A percentile compares a stretch with the other conserved stretches of the same genome.
Conservation (phyloP, 2,113 vertebrate genomes). For the Bubo bubo region DNA sequence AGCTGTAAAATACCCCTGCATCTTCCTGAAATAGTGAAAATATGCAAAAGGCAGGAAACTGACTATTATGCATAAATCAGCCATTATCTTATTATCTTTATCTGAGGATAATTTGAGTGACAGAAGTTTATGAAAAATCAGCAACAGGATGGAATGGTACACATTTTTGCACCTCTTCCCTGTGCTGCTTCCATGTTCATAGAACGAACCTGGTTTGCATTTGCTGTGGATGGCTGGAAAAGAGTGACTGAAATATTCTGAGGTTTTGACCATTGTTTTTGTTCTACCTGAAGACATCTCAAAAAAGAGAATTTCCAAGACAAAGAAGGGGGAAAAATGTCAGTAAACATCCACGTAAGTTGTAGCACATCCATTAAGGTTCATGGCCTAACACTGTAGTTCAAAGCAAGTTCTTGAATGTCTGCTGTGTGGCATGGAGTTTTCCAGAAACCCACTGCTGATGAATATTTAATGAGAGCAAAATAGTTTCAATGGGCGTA, state of each 20-base stretch:
- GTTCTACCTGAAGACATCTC: neutral
- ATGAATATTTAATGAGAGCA: neutral
- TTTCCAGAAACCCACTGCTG: neutral
- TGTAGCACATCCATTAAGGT: neutral
- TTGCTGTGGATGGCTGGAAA: neutral
- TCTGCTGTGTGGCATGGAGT: neutral
- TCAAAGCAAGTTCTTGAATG: neutral
- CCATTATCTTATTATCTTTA: neutral
- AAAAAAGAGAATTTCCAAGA: neutral
- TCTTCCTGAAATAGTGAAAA: neutral
- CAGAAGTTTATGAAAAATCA: neutral
- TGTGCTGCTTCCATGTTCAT: neutral
- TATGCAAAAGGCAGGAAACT: neutral
- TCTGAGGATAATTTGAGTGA: neutral
- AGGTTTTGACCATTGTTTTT: neutral
- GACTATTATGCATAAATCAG: neutral
- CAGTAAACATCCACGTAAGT: neutral
- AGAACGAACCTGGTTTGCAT: neutral
- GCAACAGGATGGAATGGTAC: neutral
- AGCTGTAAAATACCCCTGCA: neutral
- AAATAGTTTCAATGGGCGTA: neutral
- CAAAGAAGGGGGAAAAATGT: neutral
- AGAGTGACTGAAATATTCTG: neutral
- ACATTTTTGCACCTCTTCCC: neutral
- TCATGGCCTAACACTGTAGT: neutral